These are phyloP conservation scores for Andrena bucephala DNA, from an alignment of 2,888 invertebrate species.

Conservation along the genomic window DNA sequence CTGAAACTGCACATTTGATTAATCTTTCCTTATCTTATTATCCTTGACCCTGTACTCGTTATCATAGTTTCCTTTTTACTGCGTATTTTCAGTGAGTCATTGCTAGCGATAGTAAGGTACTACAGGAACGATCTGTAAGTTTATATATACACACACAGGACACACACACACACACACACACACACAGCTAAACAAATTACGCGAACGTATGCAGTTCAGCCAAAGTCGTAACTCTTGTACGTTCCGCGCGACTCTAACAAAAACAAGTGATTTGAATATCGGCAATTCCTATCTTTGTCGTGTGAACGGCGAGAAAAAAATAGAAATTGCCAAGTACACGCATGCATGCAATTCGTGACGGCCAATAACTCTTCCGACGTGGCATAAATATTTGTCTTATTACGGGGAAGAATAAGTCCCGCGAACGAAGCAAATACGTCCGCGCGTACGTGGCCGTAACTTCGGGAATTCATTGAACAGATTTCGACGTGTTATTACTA, in stretches of 20 bases:
- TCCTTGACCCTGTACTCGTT: constrained; percentile 65
- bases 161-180: constrained; percentile 52
- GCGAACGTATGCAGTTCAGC: constrained; percentile 37
- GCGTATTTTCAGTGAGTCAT: constrained; percentile 47
- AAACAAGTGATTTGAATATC: constrained; percentile 22
- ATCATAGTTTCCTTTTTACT: constrained; percentile 49
- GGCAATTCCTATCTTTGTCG: constrained; percentile 15
- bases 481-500: constrained; percentile 39
- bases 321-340: constrained; percentile 11
- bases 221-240: constrained; percentile 17
- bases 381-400: constrained; percentile 5
- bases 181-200: constrained; percentile 58
- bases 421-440: constrained; percentile 16
- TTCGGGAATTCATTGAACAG: constrained; percentile 20
- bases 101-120: constrained; percentile 60
- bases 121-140: constrained; percentile 63
- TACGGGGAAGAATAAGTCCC: neutral
- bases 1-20: constrained; percentile 42
- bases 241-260: constrained; percentile 9
- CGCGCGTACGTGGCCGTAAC: neutral
- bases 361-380: neutral
- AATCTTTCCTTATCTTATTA: constrained; percentile 59
- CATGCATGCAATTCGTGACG: constrained; percentile 13
- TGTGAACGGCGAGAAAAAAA: neutral
- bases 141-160: constrained; percentile 37